Evolutionary conservation across 2,888 invertebrate species (phyloP), one percentile per base, ranked within the genome.

Genomic region (Apodemia mormo): DNA sequence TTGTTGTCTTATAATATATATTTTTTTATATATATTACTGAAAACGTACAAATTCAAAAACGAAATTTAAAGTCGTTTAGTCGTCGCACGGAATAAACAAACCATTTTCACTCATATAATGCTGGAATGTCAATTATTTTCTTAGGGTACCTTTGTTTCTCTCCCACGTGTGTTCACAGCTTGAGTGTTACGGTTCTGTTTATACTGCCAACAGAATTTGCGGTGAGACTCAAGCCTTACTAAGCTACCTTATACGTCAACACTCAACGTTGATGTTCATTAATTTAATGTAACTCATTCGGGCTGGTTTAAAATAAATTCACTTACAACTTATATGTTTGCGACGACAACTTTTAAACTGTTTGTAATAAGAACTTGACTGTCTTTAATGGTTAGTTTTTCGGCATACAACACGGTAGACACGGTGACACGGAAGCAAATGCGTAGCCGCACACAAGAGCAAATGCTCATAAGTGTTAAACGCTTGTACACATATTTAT

Each of bases 171-270:
- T 61, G 33, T 58, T 58, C 61, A 33, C 61, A 61, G 61, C 61
- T 61, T 33, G 14, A 61, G 30, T 61, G 61, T 61, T 12, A 33
- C 61, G 56, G 56, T 61, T 9, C 52, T 61, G 61, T 61, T 61
- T 61, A 33, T 61, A 61, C 30, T 33, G 30, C 61, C 14, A 37
- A 61, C 61, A 61, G 33, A 61, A 14, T 61, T 61, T 61, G 61
- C 30, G 33, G 61, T 33, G 33, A 56, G 56, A 56, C 56, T 56
- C 56, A 4, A 56, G 56, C 56, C 33, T 14, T 14, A 33, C 33
- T 61, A 37, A 14, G 5, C 33, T 33, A 61, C 33, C 30, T 61
- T 52, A 52, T 52, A 52, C 52, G n/a, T n/a, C 49, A 49, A 49
- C 49, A 49, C 52, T 33, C 30, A 29, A 61, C 61, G 14, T 33